Conservation (phyloP, 2,797 vertebrate genomes). For the Clarias pachynema region DNA sequence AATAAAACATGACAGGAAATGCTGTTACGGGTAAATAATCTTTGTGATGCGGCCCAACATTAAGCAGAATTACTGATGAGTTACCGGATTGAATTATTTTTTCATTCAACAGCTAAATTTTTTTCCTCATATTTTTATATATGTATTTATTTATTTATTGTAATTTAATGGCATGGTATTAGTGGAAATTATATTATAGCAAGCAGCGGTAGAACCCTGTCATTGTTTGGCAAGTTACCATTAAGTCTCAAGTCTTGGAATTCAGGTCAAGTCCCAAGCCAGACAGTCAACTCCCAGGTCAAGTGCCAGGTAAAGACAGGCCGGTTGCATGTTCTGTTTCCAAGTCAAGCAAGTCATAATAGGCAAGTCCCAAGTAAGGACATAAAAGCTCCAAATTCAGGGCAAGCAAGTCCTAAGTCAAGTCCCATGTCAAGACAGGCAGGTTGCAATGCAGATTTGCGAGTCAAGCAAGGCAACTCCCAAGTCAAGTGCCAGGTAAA, state of each 20-base stretch:
- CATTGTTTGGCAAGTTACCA: neutral
- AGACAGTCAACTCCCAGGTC: neutral
- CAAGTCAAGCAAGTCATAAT: neutral
- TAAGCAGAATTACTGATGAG: neutral
- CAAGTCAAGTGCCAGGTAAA: neutral
- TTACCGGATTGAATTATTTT: neutral
- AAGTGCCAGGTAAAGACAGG: too few relatives aligned
- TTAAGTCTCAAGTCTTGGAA: neutral
- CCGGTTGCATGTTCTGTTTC: too few relatives aligned
- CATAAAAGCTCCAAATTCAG: too few relatives aligned
- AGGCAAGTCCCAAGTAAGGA: neutral
- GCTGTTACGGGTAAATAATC: neutral
- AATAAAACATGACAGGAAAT: neutral
- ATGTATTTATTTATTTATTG: neutral
- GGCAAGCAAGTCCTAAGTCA: neutral
- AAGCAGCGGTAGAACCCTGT: neutral
- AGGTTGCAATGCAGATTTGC: too few relatives aligned
- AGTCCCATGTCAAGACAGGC: neutral
- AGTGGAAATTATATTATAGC: neutral
- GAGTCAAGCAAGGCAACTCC: too few relatives aligned
- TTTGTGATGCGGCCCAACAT: neutral
- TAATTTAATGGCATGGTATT: neutral
- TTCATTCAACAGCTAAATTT: neutral
- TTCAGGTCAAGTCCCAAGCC: neutral
- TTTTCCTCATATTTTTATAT: neutral